These are phyloP conservation scores for Drosophila biarmipes DNA, from an alignment of 1,140 invertebrate genomes.

Conservation along the genomic window DNA sequence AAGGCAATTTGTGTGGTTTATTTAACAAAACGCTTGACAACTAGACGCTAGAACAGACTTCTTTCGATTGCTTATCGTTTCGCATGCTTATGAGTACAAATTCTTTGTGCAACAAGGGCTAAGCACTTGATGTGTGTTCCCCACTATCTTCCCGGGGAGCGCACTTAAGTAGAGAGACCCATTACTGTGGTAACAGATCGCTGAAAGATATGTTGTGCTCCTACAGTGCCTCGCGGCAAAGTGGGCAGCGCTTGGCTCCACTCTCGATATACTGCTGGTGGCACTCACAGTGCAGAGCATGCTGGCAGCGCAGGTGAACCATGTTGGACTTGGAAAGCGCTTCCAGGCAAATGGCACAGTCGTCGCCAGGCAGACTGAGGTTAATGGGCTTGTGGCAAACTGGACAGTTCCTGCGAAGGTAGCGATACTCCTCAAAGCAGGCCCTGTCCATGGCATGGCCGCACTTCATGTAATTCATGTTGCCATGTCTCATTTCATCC, in stretches of 20 bases:
- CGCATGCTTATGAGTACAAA: not conserved
- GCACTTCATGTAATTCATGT: constrained; percentile 43
- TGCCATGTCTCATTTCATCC: not conserved
- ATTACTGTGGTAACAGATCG: not conserved
- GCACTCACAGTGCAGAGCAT: constrained; percentile 45
- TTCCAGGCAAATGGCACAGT: constrained; percentile 46
- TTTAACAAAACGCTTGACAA: constrained; percentile 21
- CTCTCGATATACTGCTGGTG: not conserved
- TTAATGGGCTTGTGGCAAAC: constrained; percentile 22
- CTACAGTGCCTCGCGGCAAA: constrained; percentile 28
- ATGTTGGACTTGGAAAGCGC: constrained; percentile 11
- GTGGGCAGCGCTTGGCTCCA: constrained; percentile 10
- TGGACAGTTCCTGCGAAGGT: constrained; percentile 25
- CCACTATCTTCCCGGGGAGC: not conserved
- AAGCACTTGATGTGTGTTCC: not conserved
- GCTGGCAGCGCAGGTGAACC: constrained; percentile 37
- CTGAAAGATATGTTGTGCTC: not conserved
- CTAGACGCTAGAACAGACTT: constrained; percentile 25
- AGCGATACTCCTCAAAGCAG: constrained; percentile 32
- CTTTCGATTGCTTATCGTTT: constrained; percentile 28
- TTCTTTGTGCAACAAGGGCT: not conserved
- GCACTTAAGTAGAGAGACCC: not conserved
- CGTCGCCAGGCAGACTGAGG: constrained; percentile 19
- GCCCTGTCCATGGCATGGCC: constrained; percentile 51
- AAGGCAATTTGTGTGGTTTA: constrained; percentile 39